A percentile compares a stretch with the other conserved stretches of the same genome.
These are phyloP conservation scores for Rhopalosiphum padi DNA, from an alignment of 1,140 invertebrate genomes.

Conservation along the genomic window DNA sequence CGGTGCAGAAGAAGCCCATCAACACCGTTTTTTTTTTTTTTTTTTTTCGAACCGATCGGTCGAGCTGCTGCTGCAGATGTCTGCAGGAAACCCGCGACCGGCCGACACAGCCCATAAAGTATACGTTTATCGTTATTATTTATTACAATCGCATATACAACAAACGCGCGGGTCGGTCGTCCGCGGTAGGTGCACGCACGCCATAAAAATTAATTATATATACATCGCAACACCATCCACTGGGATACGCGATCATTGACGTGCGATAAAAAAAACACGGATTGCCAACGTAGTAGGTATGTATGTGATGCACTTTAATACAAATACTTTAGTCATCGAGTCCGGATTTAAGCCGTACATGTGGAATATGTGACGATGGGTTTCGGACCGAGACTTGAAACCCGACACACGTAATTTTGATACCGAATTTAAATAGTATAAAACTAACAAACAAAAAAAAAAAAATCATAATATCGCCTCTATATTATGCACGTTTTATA, in stretches of 20 bases:
- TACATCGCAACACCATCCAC: not conserved
- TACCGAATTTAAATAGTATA: too few species aligned
- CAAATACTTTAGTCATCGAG: not conserved
- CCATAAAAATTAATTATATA: conserved; percentile 11
- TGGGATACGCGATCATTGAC: not conserved
- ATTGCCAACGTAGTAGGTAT: not conserved
- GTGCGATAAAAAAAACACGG: not conserved
- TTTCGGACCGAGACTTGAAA: not conserved
- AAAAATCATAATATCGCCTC: too few species aligned
- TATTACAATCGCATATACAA: not conserved
- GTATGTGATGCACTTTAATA: too few species aligned
- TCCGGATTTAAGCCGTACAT: not conserved
- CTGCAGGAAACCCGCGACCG: not conserved
- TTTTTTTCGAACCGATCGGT: not conserved
- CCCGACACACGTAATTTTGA: too few species aligned
- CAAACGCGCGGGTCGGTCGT: not conserved
- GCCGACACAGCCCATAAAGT: not conserved
- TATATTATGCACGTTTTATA: too few species aligned
- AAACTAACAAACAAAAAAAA: too few species aligned
- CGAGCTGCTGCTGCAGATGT: not conserved
- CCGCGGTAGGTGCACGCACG: not conserved
- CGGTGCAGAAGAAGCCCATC: not conserved
- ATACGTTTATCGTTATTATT: not conserved
- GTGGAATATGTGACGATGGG: not conserved
- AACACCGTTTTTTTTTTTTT: not conserved